Conservation (phyloP, 1,140 invertebrate species). For the Drosophila carrolli region DNA sequence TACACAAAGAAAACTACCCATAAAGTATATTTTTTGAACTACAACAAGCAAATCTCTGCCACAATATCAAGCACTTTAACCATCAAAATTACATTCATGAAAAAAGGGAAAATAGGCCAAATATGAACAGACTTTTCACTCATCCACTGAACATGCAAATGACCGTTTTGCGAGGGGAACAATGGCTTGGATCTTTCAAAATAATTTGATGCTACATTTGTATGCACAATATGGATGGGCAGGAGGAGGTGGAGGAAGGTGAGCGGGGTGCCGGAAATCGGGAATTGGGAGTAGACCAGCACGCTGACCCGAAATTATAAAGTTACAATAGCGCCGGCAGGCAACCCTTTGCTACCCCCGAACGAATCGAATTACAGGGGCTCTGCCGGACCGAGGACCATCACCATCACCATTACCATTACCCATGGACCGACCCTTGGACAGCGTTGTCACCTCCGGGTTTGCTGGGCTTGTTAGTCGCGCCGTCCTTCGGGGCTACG, state of each 20-base stretch:
- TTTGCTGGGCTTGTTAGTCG: slow-evolving; percentile 49
- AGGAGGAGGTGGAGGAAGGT: slow-evolving; percentile 12
- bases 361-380: slow-evolving; percentile 62
- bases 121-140: slow-evolving; percentile 44
- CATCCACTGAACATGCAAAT: slow-evolving; percentile 52
- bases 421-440: slow-evolving; percentile 55
- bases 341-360: slow-evolving; percentile 70
- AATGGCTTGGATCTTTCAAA: slow-evolving; percentile 40
- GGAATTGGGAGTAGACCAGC: slow-evolving; percentile 42
- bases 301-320: slow-evolving; percentile 77
- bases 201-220: slow-evolving; percentile 72
- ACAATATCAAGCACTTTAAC: slow-evolving; percentile 46
- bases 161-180: slow-evolving; percentile 27
- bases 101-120: slow-evolving; percentile 27
- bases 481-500: slow-evolving; percentile 37
- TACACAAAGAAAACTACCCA: background rate
- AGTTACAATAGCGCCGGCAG: slow-evolving; percentile 61
- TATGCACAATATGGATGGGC: slow-evolving; percentile 28
- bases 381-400: slow-evolving; percentile 40
- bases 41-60: slow-evolving; percentile 7
- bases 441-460: slow-evolving; percentile 23
- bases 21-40: background rate
- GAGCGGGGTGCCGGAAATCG: slow-evolving; percentile 8
- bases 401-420: background rate
- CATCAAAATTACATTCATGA: slow-evolving; percentile 35